phyloP scores from a whole-genome alignment of 2,888 invertebrate genomes.

The Leptopilina syphax region DNA sequence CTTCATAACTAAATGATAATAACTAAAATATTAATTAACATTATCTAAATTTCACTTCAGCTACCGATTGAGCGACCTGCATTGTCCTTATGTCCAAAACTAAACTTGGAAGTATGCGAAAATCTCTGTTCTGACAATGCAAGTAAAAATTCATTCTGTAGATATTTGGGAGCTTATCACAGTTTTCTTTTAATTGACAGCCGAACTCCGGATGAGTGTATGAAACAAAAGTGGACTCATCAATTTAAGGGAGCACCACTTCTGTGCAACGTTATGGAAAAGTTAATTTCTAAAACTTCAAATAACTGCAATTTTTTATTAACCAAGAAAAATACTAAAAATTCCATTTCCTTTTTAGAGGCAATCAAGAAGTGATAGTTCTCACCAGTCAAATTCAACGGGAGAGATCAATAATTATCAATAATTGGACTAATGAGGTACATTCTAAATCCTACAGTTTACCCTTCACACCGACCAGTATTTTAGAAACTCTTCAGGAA shows the following conservation, averaged over 20 bases:
- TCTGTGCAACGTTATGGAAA: constrained; percentile 74
- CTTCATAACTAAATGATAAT: no score
- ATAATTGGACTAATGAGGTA: constrained; percentile 67
- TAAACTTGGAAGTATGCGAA: constrained; percentile 68
- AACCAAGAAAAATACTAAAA: background rate
- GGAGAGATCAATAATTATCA: constrained; percentile 68
- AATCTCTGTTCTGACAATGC: constrained; percentile 62
- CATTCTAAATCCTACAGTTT: constrained; percentile 65
- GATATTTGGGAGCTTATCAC: constrained; percentile 70
- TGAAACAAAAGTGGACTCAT: constrained; percentile 80
- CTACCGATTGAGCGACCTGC: constrained; percentile 59
- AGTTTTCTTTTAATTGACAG: constrained; percentile 69
- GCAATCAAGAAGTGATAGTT: constrained; percentile 66
- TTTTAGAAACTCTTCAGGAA: constrained; percentile 65
- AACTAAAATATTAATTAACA: no score
- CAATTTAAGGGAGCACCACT: constrained; percentile 79
- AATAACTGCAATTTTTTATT: background rate
- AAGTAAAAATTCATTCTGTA: constrained; percentile 65
- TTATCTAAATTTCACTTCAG: constrained; percentile 49
- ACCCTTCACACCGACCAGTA: constrained; percentile 67
- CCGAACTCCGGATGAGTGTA: constrained; percentile 62
- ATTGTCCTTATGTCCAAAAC: constrained; percentile 68
- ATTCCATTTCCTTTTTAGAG: constrained; percentile 56
- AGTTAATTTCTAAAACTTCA: constrained; percentile 61
- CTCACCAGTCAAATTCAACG: constrained; percentile 67